Percentiles rank a stretch among this genome's conserved stretches.
phyloP scores from a whole-genome alignment of 2,797 vertebrate species.

The Chaetophractus vellerosus region DNA sequence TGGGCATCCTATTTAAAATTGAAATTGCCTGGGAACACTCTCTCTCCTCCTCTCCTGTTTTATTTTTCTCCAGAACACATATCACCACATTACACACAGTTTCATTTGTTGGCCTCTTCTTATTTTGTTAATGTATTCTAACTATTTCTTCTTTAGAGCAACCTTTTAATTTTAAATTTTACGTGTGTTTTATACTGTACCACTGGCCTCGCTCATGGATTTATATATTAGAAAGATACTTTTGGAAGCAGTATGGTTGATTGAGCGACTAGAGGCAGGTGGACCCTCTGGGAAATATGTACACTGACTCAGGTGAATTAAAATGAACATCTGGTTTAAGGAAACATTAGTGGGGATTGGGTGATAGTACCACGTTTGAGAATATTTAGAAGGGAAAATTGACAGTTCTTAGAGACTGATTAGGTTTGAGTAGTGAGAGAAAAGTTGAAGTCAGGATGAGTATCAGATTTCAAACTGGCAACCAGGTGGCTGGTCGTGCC shows the following conservation, averaged over 20 bases:
- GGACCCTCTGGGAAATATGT: background rate
- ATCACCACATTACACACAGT: background rate
- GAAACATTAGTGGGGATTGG: background rate
- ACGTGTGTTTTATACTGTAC: background rate
- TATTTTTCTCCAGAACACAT: background rate
- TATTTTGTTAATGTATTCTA: background rate
- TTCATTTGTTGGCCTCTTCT: background rate
- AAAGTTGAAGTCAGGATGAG: background rate
- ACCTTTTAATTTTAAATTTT: slow-evolving; percentile 15
- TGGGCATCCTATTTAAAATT: background rate
- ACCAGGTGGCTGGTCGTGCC: rapidly evolving
- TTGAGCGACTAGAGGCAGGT: background rate
- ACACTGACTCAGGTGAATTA: background rate
- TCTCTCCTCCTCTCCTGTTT: background rate
- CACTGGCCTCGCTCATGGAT: background rate
- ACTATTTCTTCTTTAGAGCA: background rate
- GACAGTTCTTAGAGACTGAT: background rate
- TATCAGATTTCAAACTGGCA: background rate
- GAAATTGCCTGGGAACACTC: background rate
- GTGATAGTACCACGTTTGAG: background rate
- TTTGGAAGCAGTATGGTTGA: background rate
- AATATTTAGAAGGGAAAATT: background rate
- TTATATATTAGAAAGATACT: background rate
- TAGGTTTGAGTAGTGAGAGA: background rate
- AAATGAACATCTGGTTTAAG: slow-evolving; percentile 7